These are phyloP conservation scores for Saturnia japonica DNA, from an alignment of 2,888 invertebrate genomes.

Conservation along the genomic window DNA sequence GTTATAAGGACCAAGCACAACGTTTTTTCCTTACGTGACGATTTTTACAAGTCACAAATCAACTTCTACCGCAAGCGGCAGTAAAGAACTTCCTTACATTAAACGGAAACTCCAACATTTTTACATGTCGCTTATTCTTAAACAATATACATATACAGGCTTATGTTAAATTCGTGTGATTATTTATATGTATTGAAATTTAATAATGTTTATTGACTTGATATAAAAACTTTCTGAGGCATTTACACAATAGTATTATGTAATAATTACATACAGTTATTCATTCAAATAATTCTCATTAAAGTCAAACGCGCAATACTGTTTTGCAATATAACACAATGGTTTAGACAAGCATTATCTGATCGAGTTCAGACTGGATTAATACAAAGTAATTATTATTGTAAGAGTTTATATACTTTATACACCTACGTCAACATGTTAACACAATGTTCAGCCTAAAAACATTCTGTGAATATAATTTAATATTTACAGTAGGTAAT, in stretches of 20 bases:
- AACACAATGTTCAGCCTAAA: constrained; percentile 2
- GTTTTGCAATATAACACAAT: constrained; percentile 33
- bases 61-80: too few relatives aligned
- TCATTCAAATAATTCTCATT: constrained; percentile 19
- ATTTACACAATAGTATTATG: constrained; percentile 13
- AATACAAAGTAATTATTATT: constrained; percentile 7
- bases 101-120: too few relatives aligned
- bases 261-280: constrained; percentile 16
- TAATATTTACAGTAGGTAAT: too few relatives aligned
- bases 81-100: too few relatives aligned
- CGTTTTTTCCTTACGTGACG: too few relatives aligned
- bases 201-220: background rate
- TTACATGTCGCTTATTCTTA: too few relatives aligned
- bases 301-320: constrained; percentile 25
- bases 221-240: background rate
- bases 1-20: too few relatives aligned
- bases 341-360: constrained; percentile 24
- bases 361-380: constrained; percentile 13
- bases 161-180: too few relatives aligned
- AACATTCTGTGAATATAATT: too few relatives aligned
- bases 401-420: constrained; percentile 10
- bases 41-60: too few relatives aligned
- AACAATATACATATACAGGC: too few relatives aligned
- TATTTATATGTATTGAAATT: background rate
- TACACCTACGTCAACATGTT: background rate